Percentiles rank a stretch among this genome's conserved stretches.
These are phyloP conservation scores for Timandra comae DNA, from an alignment of 2,888 invertebrate genomes.

Conservation along the genomic window DNA sequence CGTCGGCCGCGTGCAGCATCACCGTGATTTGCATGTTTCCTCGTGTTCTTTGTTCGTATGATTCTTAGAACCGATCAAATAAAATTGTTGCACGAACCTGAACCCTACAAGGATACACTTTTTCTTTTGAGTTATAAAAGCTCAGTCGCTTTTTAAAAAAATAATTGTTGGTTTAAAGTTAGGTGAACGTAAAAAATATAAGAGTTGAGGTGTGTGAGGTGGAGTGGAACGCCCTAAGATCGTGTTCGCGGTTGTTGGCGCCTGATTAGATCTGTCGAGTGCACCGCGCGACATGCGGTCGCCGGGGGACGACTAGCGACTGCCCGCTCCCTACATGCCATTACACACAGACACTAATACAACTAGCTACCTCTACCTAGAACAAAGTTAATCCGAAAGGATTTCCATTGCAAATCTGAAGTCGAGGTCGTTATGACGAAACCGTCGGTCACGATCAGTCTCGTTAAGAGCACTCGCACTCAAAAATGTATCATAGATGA, in stretches of 20 bases:
- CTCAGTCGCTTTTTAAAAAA: background rate
- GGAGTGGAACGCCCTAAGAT: constrained; percentile 43
- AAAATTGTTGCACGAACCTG: constrained; percentile 33
- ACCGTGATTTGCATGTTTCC: constrained; percentile 55
- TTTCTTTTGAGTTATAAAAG: constrained; percentile 5
- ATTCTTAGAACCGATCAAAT: constrained; percentile 42
- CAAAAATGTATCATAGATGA: constrained; percentile 30
- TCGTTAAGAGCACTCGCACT: constrained; percentile 12
- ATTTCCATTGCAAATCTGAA: constrained; percentile 14
- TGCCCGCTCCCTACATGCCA: constrained; percentile 9
- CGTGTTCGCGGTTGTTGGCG: constrained; percentile 49
- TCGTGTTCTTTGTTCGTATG: constrained; percentile 37
- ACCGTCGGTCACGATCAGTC: constrained; percentile 16
- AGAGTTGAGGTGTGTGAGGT: constrained; percentile 24
- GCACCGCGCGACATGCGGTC: constrained; percentile 41
- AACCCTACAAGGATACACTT: constrained; percentile 1
- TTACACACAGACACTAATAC: background rate
- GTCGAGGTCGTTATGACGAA: constrained; percentile 12
- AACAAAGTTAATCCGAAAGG: background rate
- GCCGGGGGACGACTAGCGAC: constrained; percentile 24
- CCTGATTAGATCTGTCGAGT: constrained; percentile 53
- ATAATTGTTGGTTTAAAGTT: too few species aligned
- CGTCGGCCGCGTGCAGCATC: constrained; percentile 45
- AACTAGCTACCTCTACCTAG: constrained; percentile 4
- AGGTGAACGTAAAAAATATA: constrained; percentile 14